phyloP scores from a whole-genome alignment of 2,113 vertebrate genomes.

The Oreochromis aureus region DNA sequence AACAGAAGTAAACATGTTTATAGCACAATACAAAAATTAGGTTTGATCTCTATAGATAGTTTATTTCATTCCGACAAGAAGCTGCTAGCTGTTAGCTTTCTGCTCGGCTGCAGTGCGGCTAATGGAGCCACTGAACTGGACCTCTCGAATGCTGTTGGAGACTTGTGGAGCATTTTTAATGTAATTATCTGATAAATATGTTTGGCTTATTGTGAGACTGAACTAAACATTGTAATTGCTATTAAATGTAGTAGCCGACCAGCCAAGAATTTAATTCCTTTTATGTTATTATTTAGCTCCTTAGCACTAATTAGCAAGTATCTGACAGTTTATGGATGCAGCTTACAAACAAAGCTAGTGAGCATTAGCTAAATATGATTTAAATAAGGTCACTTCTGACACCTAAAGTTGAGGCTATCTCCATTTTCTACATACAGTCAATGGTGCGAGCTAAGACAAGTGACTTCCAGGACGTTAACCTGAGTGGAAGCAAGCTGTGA shows the following conservation, averaged over 20 bases:
- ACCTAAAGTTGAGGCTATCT: neutral
- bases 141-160: fast-evolving
- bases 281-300: neutral
- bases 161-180: neutral
- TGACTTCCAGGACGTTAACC: neutral
- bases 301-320: neutral
- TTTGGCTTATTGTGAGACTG: neutral
- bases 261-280: neutral
- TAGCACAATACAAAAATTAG: neutral
- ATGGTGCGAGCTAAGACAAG: neutral
- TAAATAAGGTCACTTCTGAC: neutral
- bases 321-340: neutral
- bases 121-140: neutral
- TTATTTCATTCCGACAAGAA: neutral
- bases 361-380: neutral
- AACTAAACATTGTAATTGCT: neutral
- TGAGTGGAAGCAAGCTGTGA: neutral
- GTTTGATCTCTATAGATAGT: neutral
- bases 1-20: neutral
- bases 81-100: neutral
- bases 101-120: too few species aligned
- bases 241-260: neutral
- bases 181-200: neutral
- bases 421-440: neutral
- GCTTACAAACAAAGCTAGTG: neutral